Percentiles rank a stretch among this genome's conserved stretches.
Conservation (phyloP, 2,797 vertebrate species). For the Remorina albescens region DNA sequence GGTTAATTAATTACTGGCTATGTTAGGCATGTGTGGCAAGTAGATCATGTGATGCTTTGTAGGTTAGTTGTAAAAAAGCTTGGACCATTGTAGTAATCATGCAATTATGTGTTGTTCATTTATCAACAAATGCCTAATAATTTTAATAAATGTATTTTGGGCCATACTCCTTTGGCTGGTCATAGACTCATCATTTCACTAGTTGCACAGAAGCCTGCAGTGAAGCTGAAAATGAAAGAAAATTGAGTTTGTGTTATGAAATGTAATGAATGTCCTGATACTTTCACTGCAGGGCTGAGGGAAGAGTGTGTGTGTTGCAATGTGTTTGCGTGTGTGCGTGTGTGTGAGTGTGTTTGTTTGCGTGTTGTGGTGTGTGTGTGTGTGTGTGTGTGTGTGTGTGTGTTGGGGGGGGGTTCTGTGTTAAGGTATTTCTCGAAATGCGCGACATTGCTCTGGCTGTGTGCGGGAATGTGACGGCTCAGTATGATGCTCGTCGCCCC, state of each 20-base stretch:
- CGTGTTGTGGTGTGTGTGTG: too few species aligned
- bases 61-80: not conserved
- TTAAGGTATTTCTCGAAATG: conserved; percentile 75
- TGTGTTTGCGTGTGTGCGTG: too few species aligned
- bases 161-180: too few species aligned
- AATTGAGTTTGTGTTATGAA: not conserved
- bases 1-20: not conserved
- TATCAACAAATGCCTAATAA: not conserved
- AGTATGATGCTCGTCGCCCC: conserved; percentile 61
- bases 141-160: not conserved
- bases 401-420: too few species aligned
- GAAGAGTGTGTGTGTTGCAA: too few species aligned
- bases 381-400: conserved; percentile 29
- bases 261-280: too few species aligned
- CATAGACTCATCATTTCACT: too few species aligned
- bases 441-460: conserved; percentile 71
- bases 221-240: not conserved
- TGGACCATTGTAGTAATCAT: too few species aligned
- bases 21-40: too few species aligned
- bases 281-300: too few species aligned
- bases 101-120: not conserved
- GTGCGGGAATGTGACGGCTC: conserved; percentile 77
- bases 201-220: too few species aligned
- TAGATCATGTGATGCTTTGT: not conserved
- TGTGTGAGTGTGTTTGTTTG: too few species aligned